Conservation (phyloP, 1,140 invertebrate genomes). For the Heliconius melpomene region DNA sequence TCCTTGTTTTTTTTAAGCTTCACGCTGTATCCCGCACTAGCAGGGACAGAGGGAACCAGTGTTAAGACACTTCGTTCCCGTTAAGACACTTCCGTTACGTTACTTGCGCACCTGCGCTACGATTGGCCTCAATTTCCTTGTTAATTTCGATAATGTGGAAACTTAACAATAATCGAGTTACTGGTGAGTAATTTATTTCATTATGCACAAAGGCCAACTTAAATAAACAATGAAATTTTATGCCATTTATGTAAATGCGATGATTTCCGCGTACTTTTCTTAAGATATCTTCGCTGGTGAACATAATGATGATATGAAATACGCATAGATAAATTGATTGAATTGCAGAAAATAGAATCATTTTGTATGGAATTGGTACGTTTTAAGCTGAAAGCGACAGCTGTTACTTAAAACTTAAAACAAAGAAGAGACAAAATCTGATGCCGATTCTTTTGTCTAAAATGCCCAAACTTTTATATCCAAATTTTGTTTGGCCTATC, state of each 20-base stretch:
- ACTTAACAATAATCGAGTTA: conserved; percentile 47
- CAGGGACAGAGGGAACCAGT: too few species aligned
- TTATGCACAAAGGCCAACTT: conserved; percentile 36
- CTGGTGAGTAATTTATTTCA: conserved; percentile 43
- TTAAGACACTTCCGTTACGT: too few species aligned
- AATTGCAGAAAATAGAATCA: neutral
- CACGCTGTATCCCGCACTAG: too few species aligned
- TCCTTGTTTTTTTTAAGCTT: conserved; percentile 43
- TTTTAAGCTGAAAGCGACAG: neutral
- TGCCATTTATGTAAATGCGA: conserved; percentile 38
- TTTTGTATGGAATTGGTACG: neutral
- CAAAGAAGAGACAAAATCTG: too few species aligned
- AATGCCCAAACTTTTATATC: neutral
- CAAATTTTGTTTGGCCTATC: neutral
- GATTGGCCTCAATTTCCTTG: conserved; percentile 46
- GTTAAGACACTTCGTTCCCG: too few species aligned
- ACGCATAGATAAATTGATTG: neutral
- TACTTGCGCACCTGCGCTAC: too few species aligned
- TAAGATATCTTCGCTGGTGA: neutral
- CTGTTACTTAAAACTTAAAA: too few species aligned
- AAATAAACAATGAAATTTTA: conserved; percentile 34
- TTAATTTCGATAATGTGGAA: conserved; percentile 57
- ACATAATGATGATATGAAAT: neutral
- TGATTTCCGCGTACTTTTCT: conserved; percentile 25
- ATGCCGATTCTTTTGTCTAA: too few species aligned